These are phyloP conservation scores for Platynereis dumerilii DNA, from an alignment of 2,888 invertebrate species.

Conservation along the genomic window DNA sequence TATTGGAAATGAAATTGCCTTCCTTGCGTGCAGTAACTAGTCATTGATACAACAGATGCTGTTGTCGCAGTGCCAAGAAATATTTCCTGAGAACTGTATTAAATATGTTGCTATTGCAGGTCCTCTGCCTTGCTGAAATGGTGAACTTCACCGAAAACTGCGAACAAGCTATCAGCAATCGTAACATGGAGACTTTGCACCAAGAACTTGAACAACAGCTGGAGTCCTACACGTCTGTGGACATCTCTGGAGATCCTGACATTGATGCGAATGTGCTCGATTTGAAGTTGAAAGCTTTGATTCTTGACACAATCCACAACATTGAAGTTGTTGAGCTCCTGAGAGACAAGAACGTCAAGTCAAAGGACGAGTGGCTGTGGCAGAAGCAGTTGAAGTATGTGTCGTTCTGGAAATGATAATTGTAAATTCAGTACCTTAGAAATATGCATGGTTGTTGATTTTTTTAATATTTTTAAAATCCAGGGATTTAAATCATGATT, in stretches of 20 bases:
- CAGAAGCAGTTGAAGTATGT: conserved; percentile 84
- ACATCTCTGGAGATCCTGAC: conserved; percentile 40
- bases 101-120: conserved; percentile 63
- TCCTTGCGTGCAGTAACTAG: too few species aligned
- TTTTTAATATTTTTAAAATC: too few species aligned
- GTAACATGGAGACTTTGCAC: conserved; percentile 61
- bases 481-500: too few species aligned
- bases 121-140: conserved; percentile 83
- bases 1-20: too few species aligned
- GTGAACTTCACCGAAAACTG: conserved; percentile 84
- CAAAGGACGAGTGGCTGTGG: conserved; percentile 87
- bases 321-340: conserved; percentile 82
- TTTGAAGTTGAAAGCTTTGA: conserved; percentile 87
- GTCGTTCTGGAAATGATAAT: too few species aligned
- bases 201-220: conserved; percentile 62
- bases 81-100: too few species aligned
- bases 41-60: too few species aligned
- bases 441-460: too few species aligned
- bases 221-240: conserved; percentile 63
- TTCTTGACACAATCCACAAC: conserved; percentile 93
- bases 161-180: conserved; percentile 79
- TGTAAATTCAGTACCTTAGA: too few species aligned
- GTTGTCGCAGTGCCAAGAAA: too few species aligned
- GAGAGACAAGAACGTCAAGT: conserved; percentile 71
- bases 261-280: conserved; percentile 69